Base-by-base conservation (phyloP, 1,140 invertebrate genomes). In the Aradophagus sp. region DNA sequence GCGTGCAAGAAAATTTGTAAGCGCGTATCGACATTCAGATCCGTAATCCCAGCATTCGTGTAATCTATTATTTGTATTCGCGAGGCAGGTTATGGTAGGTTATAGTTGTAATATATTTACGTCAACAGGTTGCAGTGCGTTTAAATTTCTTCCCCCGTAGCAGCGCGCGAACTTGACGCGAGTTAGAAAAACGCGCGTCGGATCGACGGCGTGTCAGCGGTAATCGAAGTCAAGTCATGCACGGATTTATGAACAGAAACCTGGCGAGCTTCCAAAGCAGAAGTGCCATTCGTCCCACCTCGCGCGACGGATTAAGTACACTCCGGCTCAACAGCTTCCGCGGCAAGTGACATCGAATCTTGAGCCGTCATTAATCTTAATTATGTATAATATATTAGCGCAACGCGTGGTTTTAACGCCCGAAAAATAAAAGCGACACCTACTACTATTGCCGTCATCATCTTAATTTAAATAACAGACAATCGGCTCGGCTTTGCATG, bases 191-290 rank as follows among this genome's bases (percentile, higher is more conserved):
- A 66, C 26, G 55, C 44, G 52, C 42, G 29, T 19, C 10, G 41
- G 47, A 76, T 75, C 69, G 69, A 52, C 41, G 66, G 45, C 65
- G 56, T 76, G 66, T 68, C 72, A 69, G 55, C 69, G 74, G 63
- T 75, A 63, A 72, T 71, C 73, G 74, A 77, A 76, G 77, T 75
- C 71, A 65, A 72, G 78, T 82, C 80, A 80, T 81, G 80, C 76
- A 52, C 72, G 74, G 80, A 84, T 83, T 84, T 83, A 84, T 81
- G 80, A 83, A 76, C 75, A 70, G 44, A 67, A 35, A 70, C 59
- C 75, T 84, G 81, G 82, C 81, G 75, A 68, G 65, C 56, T 69
- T 84, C 82, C 82, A 83, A 74, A 63, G 69, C 55, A 68, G 65
- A 81, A 78, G 80, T 80, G 75, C 71, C 78, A 80, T 82, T 83